Conservation (phyloP, 2,888 invertebrate genomes). For the Ophion ventricosus region DNA sequence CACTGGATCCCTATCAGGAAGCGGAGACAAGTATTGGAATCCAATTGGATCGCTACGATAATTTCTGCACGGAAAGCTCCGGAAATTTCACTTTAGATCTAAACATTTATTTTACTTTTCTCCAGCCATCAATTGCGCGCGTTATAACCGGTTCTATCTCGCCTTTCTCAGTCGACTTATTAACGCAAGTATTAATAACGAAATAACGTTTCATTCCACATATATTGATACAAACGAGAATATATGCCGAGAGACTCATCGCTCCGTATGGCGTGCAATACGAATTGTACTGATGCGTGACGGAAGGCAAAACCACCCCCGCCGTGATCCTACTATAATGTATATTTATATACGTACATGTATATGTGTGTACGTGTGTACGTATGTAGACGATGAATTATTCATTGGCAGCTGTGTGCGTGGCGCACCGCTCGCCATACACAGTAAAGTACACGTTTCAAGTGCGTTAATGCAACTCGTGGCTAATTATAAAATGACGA, state of each 20-base stretch:
- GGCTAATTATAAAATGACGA: conserved; percentile 79
- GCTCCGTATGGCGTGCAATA: conserved; percentile 38
- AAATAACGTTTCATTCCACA: conserved; percentile 62
- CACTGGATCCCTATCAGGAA: too few species aligned
- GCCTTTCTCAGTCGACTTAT: conserved; percentile 54
- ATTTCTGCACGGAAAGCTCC: too few species aligned
- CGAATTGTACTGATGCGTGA: conserved; percentile 39
- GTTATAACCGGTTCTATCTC: too few species aligned
- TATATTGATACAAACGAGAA: conserved; percentile 53
- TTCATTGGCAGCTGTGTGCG: conserved; percentile 19
- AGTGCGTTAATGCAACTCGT: conserved; percentile 59
- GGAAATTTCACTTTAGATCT: too few species aligned
- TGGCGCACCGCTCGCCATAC: conserved; percentile 3
- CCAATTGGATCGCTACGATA: too few species aligned
- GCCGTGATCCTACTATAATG: conserved; percentile 27
- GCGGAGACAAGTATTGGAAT: too few species aligned
- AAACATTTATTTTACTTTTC: too few species aligned
- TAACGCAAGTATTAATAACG: conserved; percentile 66
- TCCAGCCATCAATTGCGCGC: too few species aligned
- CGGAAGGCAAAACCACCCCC: conserved; percentile 53
- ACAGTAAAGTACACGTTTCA: conserved; percentile 50
- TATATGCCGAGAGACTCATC: conserved; percentile 27
- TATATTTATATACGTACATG: conserved; percentile 16
- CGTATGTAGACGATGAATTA: conserved; percentile 9
- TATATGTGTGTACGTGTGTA: not conserved